Percentiles rank a stretch among this genome's conserved stretches.
These are phyloP conservation scores for Virgularia gustaviana DNA, from an alignment of 92 coral and sea anemone genomes.

Conservation along the genomic window DNA sequence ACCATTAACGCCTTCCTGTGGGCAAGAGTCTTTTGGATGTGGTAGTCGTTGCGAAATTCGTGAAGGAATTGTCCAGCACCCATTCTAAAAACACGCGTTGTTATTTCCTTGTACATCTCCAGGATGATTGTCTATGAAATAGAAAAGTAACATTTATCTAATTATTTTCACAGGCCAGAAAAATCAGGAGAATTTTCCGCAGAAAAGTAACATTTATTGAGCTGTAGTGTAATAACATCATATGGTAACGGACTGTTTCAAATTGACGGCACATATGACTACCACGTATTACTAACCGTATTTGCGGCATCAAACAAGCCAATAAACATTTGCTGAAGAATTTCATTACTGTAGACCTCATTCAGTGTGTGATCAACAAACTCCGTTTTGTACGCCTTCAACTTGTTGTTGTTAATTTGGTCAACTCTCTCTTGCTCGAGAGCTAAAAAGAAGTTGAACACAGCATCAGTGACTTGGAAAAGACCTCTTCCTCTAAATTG, in stretches of 20 bases:
- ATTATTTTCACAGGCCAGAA: not conserved
- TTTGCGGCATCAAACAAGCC: constrained; percentile 11
- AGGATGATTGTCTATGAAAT: constrained; percentile 8
- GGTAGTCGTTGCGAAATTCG: constrained; percentile 20
- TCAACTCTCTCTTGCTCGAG: constrained; percentile 40
- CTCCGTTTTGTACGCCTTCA: not conserved
- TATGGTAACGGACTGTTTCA: no score
- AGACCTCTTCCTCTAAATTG: constrained; percentile 38
- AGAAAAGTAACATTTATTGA: constrained; percentile 17
- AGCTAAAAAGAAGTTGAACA: constrained; percentile 29
- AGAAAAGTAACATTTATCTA: not conserved
- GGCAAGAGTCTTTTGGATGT: constrained; percentile 2
- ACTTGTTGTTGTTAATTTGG: constrained; percentile 10
- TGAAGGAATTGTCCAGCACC: no score
- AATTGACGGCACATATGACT: no score
- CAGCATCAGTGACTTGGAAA: constrained; percentile 36
- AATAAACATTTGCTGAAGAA: not conserved
- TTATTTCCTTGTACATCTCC: constrained; percentile 11
- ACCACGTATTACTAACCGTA: no score
- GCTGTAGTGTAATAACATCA: no score
- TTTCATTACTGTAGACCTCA: not conserved
- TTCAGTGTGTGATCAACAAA: not conserved
- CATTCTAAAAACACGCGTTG: no score
- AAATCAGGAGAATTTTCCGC: not conserved
- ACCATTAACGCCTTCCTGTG: constrained; percentile 39